Base-by-base conservation (phyloP, 1,140 invertebrate species). In the Chrysoperla carnea region DNA sequence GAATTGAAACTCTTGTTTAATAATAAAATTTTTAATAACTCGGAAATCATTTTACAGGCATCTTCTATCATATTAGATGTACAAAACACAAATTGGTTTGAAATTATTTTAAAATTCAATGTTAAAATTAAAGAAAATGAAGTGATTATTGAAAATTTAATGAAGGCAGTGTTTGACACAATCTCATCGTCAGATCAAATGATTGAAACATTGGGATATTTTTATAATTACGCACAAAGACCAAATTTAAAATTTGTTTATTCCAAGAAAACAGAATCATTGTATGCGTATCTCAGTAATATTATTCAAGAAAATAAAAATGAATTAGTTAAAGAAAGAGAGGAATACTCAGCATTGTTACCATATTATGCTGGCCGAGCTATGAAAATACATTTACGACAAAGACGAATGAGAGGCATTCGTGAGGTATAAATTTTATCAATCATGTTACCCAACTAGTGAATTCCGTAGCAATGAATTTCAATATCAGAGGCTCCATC, bases 271-370 rank as follows among this genome's bases (percentile, higher is more conserved):
- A 81, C 76, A 44, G 17, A 23, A 23, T 61, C 63, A 35, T 35
- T 12, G 8, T 28, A 23, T 9, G 11, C 15, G n/a, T 8, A 15
- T 14, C 35, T 23, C 5, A 23, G 71, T 42, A 67, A 77, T n/a
- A 81, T 88, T 52, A 75, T 90, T 28, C 74, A 82, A 45, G 67
- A 68, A 4, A 72, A 75, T 0, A 82, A 85, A 52, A 72, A 77
- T 42, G 75, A 82, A 41, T 61, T 87, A 43, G 62, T 81, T 2
- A 55, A 69, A 15, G 73, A 76, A 39, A 67, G 69, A 1, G 64
- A 76, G 27, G 60, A 71, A 27, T 68, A 78, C 40, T 68, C 77
- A 1, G 66, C 73, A 0, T 68, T 71, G 13, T 63, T 81, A 46
- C 80, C 84, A 0, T 70, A 73, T 15, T 81, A 72, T 55, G 69